Conservation (phyloP, 2,797 vertebrate species). For the Manis javanica region DNA sequence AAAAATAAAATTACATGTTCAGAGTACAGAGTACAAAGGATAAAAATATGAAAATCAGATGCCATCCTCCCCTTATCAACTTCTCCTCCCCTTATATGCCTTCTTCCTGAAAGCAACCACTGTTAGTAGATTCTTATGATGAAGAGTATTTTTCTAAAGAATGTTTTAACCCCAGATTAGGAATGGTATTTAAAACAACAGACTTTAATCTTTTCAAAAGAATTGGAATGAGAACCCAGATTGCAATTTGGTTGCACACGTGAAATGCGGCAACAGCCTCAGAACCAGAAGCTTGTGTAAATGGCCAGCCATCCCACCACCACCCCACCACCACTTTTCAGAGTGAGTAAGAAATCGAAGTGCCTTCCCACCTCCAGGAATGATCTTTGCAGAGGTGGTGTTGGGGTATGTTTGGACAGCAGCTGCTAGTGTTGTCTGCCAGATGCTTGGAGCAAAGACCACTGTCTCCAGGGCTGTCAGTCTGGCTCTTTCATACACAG, state of each 20-base stretch:
- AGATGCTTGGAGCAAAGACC: neutral
- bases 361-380: slow-evolving; percentile 32
- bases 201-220: slow-evolving; percentile 52
- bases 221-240: slow-evolving; percentile 28
- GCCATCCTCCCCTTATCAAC: neutral
- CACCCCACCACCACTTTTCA: neutral
- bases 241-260: neutral
- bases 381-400: neutral
- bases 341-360: slow-evolving; percentile 39
- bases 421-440: slow-evolving; percentile 8
- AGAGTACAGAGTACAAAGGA: neutral
- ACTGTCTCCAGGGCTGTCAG: neutral
- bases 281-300: neutral
- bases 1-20: neutral
- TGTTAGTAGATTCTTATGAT: neutral
- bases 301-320: rapidly evolving
- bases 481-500: neutral
- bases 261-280: neutral
- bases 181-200: neutral
- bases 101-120: neutral
- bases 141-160: slow-evolving; percentile 34
- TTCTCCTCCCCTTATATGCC: neutral
- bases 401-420: neutral
- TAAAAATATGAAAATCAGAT: neutral
- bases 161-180: neutral